These are phyloP conservation scores for Cecropterus lyciades DNA, from an alignment of 1,140 invertebrate species.

Conservation along the genomic window DNA sequence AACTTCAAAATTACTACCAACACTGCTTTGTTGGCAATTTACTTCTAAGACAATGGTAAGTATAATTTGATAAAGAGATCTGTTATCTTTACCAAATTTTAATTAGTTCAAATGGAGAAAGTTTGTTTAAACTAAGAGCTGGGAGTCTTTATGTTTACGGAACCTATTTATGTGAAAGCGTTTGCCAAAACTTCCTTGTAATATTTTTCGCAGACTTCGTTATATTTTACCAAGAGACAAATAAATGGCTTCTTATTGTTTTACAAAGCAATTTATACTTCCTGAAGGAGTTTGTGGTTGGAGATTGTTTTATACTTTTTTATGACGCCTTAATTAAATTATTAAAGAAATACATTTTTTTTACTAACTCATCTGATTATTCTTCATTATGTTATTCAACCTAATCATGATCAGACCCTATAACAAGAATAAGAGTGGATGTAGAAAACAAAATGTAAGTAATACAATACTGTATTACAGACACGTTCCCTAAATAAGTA, in stretches of 20 bases:
- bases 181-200: background rate
- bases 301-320: background rate
- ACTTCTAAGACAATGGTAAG: background rate
- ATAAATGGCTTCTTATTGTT: background rate
- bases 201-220: background rate
- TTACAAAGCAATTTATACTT: background rate
- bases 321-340: background rate
- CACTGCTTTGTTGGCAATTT: too few relatives aligned
- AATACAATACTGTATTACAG: background rate
- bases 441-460: background rate
- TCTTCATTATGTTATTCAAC: background rate
- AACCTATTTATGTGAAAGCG: background rate
- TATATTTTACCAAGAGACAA: background rate
- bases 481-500: background rate
- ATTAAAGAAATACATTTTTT: too few relatives aligned
- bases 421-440: too few relatives aligned
- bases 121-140: too few relatives aligned
- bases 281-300: background rate
- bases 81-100: background rate
- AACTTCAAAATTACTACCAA: too few relatives aligned
- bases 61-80: too few relatives aligned
- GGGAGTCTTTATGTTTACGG: too few relatives aligned
- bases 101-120: too few relatives aligned
- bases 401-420: background rate
- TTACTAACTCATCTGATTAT: too few relatives aligned